Base-by-base conservation (phyloP, 2,888 invertebrate genomes). In the Callinectes sapidus region DNA sequence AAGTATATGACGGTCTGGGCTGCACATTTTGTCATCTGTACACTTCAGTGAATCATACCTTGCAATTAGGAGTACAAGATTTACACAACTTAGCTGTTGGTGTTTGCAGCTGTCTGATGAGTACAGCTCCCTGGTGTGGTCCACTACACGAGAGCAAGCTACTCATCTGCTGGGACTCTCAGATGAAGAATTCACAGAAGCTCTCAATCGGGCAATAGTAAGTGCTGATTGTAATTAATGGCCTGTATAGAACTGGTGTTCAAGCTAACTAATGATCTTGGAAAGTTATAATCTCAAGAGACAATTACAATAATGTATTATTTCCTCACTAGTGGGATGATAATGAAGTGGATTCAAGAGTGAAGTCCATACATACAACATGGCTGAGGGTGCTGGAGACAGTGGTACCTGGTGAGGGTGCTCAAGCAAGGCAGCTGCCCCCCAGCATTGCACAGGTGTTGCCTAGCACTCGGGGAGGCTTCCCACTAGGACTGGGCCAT, bases 121-220 rank as follows among this genome's bases (percentile, higher is more conserved):
- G 32, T 96, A 97, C 87, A 98, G 98, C 95, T 99, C 99, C 0
- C 96, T 99, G n/a, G 99, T 99, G 1, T 99, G 99, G 99, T 97
- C 98, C 32, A 98, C 98, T 0, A 97, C 97, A 77, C 96, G 96
- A 3, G 96, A 97, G 39, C 97, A 98, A 95, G 98, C 98, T 0
- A 97, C 98, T 95, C 96, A 97, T 91, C 96, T 99, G 42, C 95
- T 98, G 87, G 95, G 96, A 39, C 95, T 98, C 95, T 95, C 97
- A 0, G 97, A 97, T 0, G 97, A 98, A 91, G 97, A 97, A 94
- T 99, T 99, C 96, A 97, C 98, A 0, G 98, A 98, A 95, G 97
- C 97, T 8, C 96, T 99, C 5, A 99, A 99, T 95, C 97, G 97
- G 95, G 98, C 98, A 23, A 96, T 99, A 96, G 98, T 98, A 96